Evolutionary conservation across 2,797 vertebrate genomes (phyloP).

Genomic region (Hypotaenidia philippensis): DNA sequence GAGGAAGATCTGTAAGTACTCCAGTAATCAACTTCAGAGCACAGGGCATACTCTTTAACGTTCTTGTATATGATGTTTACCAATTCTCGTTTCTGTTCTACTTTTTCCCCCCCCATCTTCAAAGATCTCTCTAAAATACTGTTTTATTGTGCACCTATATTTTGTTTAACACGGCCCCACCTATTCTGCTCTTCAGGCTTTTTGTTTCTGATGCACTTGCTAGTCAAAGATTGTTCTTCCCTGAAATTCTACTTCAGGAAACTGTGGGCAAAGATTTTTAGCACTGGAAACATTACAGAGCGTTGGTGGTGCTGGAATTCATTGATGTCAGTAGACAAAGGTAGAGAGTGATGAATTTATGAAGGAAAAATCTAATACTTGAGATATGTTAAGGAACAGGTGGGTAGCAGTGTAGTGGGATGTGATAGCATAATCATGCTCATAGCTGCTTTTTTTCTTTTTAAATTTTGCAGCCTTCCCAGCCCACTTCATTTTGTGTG

Average conservation of each 20-base stretch:
- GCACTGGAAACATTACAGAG: background rate
- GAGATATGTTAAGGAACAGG: background rate
- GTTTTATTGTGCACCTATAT: background rate
- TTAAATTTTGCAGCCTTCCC: background rate
- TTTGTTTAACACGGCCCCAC: background rate
- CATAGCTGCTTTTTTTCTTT: background rate
- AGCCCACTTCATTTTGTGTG: background rate
- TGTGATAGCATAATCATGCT: background rate
- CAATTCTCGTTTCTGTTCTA: background rate
- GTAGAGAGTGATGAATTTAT: background rate
- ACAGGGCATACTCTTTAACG: background rate
- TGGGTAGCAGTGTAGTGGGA: background rate
- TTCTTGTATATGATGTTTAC: background rate
- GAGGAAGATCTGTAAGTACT: background rate
- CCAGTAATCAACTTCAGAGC: background rate
- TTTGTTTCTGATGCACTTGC: background rate
- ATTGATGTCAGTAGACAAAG: background rate
- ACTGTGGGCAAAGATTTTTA: background rate
- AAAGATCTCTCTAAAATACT: background rate
- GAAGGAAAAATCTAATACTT: background rate
- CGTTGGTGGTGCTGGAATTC: background rate
- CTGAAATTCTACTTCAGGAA: background rate
- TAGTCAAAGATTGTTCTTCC: background rate
- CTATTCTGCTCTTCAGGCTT: background rate
- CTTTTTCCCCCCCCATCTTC: background rate